These are phyloP conservation scores for Nomia melanderi DNA, from an alignment of 1,140 invertebrate genomes.

Conservation along the genomic window DNA sequence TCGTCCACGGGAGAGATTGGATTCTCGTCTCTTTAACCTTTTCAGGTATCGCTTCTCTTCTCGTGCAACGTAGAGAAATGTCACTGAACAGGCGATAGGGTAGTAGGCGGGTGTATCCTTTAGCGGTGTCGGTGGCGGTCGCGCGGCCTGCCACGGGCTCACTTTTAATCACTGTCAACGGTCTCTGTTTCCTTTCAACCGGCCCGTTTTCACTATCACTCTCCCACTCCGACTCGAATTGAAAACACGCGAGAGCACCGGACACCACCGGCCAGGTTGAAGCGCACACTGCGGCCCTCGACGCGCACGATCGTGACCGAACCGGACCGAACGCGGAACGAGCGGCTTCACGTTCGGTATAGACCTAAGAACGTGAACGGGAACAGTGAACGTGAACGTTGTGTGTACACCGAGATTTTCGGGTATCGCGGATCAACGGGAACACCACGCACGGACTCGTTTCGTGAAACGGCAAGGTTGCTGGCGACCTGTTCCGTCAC, in stretches of 20 bases:
- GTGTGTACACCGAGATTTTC: no score
- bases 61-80: constrained; percentile 1
- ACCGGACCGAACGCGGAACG: constrained; percentile 46
- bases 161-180: constrained; percentile 56
- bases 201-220: constrained; percentile 18
- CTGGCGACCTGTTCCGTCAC: constrained; percentile 38
- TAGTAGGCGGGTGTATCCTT: no score
- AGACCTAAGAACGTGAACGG: constrained; percentile 18
- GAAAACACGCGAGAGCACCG: constrained; percentile 47
- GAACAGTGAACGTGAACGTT: background rate
- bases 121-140: background rate
- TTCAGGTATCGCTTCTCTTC: background rate
- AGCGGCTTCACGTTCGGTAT: constrained; percentile 49
- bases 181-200: constrained; percentile 19
- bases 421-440: no score
- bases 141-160: constrained; percentile 7
- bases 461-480: no score
- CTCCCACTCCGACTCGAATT: constrained; percentile 5
- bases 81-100: no score
- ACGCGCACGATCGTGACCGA: constrained; percentile 58
- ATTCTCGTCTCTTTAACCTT: constrained; percentile 14
- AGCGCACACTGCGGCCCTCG: constrained; percentile 30
- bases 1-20: no score
- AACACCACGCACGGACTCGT: no score
- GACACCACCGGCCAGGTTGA: constrained; percentile 26